phyloP scores from a whole-genome alignment of 2,888 invertebrate species.

The Chironomus riparius region DNA sequence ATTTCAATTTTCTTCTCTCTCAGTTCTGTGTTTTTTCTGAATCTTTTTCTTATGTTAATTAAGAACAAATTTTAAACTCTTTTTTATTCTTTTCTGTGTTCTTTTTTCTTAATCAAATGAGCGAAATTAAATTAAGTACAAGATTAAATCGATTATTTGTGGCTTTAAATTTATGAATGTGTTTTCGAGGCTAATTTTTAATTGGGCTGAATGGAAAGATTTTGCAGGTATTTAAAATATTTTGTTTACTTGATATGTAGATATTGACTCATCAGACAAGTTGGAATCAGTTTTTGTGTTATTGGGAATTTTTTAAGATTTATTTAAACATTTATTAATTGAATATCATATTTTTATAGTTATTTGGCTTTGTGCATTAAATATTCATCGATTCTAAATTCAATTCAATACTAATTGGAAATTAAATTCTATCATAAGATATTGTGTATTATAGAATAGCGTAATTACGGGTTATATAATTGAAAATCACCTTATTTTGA shows the following conservation, averaged over 20 bases:
- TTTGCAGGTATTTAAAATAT: not conserved
- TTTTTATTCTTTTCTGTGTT: not conserved
- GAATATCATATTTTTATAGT: too few relatives aligned
- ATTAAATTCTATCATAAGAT: too few relatives aligned
- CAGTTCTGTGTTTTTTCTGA: not conserved
- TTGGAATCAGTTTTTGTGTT: too few relatives aligned
- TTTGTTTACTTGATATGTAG: not conserved
- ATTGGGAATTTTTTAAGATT: too few relatives aligned
- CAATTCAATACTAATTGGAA: too few relatives aligned
- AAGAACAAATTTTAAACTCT: slow-evolving; percentile 19
- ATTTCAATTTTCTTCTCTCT: not conserved
- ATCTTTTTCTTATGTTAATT: slow-evolving; percentile 5
- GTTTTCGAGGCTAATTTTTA: not conserved
- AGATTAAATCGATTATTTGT: not conserved
- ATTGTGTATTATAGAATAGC: too few relatives aligned
- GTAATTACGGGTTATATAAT: too few relatives aligned
- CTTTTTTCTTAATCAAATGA: not conserved
- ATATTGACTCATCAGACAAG: too few relatives aligned
- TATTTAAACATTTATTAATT: too few relatives aligned
- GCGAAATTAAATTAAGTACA: slow-evolving; percentile 15
- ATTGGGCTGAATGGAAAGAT: not conserved
- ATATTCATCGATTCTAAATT: too few relatives aligned
- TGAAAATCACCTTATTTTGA: too few relatives aligned
- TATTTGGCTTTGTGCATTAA: too few relatives aligned
- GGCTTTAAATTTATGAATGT: not conserved